Base-by-base conservation (phyloP, 2,797 vertebrate species). In the Urophycis tenuis region DNA sequence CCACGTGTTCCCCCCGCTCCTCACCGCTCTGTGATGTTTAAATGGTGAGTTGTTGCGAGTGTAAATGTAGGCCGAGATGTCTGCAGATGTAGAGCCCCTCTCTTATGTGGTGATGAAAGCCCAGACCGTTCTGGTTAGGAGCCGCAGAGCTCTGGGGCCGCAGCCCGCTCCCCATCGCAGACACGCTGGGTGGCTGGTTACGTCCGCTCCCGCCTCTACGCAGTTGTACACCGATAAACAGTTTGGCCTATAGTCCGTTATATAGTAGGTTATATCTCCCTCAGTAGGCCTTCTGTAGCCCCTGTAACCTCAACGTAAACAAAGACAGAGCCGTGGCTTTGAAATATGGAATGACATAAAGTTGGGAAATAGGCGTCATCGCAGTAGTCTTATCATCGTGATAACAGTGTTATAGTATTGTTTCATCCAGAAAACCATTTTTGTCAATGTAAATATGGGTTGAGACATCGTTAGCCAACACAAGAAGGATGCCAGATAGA, bases 51-150 rank as follows among this genome's bases (percentile, higher is more conserved):
- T 90, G 87, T 81, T 74, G 87, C 80, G 77, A 86, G 89, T 90
- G 89, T 90, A 90, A 90, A 90, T 49, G 81, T 83, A 79, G 84
- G 86, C 85, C 89, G 88, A 92, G 92, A 93, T 91, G 91, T 90
- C 83, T 89, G 91, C 93, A 94, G 92, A 92, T 94, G 93, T 90
- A 80, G 77, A 82, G n/a, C 39, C 69, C 74, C 84, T 85, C 74
- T 93, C 90, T 93, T 82, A 92, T 93, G 93, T 93, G 93, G 92
- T 89, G 91, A 92, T 91, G 90, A 92, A 93, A 93, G 92, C 90
- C 85, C 89, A 92, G 88, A 88, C 89, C 89, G 93, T 91, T 93
- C 92, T 92, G 91, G 91, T 90, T 88, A 86, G 87, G 88, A 89
- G 89, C 83, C 88, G 89, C 53, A 78, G 83, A 89, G 87, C 87